Evolutionary conservation across 2,113 vertebrate species (phyloP).

Genomic region (Boulengeromyrus knoepffleri): DNA sequence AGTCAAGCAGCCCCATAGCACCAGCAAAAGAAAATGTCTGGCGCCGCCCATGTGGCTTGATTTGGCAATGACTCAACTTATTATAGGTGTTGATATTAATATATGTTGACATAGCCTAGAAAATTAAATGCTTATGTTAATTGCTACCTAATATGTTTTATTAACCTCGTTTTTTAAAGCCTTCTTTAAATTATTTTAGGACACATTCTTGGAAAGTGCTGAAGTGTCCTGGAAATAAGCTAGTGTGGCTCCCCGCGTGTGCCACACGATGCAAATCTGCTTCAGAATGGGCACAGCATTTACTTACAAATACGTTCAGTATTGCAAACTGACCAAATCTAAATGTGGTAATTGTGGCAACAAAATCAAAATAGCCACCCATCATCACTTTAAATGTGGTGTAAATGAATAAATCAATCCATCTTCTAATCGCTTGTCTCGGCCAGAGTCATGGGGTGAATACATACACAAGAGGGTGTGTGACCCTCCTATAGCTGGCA

Average conservation of each 20-base stretch:
- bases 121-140: not conserved
- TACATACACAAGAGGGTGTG: not conserved
- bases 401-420: not conserved
- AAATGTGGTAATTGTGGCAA: not conserved
- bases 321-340: not conserved
- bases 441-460: not conserved
- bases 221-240: not conserved
- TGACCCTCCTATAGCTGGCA: not conserved
- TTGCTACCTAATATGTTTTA: not conserved
- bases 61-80: not conserved
- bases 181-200: not conserved
- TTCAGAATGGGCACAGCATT: not conserved
- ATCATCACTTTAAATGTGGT: not conserved
- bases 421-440: not conserved
- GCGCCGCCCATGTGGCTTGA: not conserved
- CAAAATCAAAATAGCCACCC: not conserved
- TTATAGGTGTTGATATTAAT: not conserved
- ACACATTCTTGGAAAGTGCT: not conserved
- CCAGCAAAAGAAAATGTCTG: not conserved
- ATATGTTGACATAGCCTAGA: not conserved
- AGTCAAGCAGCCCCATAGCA: not conserved
- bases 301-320: not conserved
- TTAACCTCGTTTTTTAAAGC: not conserved
- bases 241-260: not conserved
- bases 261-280: too few relatives aligned